Conservation (phyloP, 2,888 invertebrate genomes). For the Dicroscelio sp. region DNA sequence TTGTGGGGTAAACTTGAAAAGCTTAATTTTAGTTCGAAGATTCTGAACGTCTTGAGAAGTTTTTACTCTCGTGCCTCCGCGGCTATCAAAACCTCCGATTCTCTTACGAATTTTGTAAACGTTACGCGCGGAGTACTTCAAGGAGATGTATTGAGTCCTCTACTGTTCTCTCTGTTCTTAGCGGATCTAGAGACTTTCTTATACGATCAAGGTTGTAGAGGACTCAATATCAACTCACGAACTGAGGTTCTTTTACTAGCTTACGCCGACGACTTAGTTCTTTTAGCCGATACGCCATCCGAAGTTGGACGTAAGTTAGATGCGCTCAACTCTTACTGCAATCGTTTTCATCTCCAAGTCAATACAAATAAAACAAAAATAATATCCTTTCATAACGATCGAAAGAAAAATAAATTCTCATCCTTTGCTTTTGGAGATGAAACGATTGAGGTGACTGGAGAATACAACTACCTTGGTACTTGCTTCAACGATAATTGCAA, state of each 20-base stretch:
- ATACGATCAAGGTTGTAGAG: neutral
- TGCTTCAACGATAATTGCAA: neutral
- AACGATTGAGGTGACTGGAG: neutral
- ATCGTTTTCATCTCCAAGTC: neutral
- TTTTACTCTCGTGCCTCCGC: neutral
- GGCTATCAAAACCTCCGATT: neutral
- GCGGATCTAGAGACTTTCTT: neutral
- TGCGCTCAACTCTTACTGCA: neutral
- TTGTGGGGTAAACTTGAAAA: neutral
- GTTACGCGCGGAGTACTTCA: constrained; percentile 12
- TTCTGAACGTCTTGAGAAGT: neutral
- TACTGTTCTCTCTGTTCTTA: neutral
- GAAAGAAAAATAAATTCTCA: neutral
- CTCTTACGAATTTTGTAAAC: neutral
- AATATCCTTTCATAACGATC: neutral
- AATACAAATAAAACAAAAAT: constrained; percentile 12
- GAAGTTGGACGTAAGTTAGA: neutral
- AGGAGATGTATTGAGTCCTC: constrained; percentile 7
- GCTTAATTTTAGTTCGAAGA: neutral
- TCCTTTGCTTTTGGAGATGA: neutral
- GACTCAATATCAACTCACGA: neutral
- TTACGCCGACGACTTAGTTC: neutral
- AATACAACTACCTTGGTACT: neutral
- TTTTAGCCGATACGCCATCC: neutral
- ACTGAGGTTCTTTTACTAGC: neutral